These are phyloP conservation scores for Ammodytes marinus DNA, from an alignment of 2,113 vertebrate species.

Conservation along the genomic window DNA sequence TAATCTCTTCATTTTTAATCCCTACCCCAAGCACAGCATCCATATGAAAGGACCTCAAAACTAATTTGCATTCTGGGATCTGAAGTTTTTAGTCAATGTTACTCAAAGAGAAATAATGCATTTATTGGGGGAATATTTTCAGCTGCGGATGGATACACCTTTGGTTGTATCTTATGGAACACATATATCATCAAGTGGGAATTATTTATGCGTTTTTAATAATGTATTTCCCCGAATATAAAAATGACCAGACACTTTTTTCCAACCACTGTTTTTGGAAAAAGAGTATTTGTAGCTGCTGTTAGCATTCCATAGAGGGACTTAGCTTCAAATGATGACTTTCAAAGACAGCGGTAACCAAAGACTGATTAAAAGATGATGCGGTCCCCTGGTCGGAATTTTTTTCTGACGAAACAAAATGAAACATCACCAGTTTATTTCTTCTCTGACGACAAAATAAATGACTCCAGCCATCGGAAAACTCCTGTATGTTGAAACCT, in stretches of 20 bases:
- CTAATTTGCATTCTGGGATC: background rate
- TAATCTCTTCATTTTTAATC: background rate
- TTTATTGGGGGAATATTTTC: background rate
- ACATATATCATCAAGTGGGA: background rate
- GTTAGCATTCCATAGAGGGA: background rate
- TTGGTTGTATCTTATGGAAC: background rate
- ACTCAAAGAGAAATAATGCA: background rate
- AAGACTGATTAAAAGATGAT: background rate
- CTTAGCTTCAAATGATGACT: background rate
- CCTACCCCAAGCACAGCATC: too few species aligned
- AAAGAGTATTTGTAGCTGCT: background rate
- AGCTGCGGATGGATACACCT: background rate
- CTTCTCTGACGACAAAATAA: background rate
- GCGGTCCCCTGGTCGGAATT: background rate
- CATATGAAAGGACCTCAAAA: too few species aligned
- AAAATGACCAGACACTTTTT: background rate
- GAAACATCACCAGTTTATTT: background rate
- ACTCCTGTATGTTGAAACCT: background rate
- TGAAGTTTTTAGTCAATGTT: background rate
- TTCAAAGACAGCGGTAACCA: background rate
- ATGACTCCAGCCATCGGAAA: too few species aligned
- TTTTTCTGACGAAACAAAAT: background rate
- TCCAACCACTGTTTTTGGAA: background rate
- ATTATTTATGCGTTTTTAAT: background rate
- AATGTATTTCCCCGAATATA: background rate